These are phyloP conservation scores for Oriolus oriolus DNA, from an alignment of 2,113 vertebrate species.

Conservation along the genomic window DNA sequence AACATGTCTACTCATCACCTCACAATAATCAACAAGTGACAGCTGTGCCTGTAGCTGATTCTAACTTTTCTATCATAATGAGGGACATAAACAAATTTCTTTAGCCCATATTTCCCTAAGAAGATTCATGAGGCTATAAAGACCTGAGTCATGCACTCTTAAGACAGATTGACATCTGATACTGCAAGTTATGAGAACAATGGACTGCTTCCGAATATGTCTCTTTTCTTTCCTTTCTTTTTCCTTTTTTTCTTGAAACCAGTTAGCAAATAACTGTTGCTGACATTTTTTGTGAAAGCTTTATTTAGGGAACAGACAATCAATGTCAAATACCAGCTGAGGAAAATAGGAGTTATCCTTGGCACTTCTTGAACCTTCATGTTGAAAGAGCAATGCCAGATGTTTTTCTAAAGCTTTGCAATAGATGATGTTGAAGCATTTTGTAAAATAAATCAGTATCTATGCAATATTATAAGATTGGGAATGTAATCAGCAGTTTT, in stretches of 20 bases:
- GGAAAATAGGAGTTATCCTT: neutral
- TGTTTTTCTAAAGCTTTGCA: neutral
- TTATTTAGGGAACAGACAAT: neutral
- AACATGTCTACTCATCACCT: neutral
- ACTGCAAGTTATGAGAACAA: neutral
- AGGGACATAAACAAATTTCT: neutral
- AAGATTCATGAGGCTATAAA: neutral
- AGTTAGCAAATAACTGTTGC: neutral
- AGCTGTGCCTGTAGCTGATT: neutral
- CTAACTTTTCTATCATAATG: neutral
- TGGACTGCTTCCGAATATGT: neutral
- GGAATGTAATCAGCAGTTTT: neutral
- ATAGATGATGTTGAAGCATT: neutral
- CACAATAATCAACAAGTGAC: slow-evolving; percentile 11
- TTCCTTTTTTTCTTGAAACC: neutral
- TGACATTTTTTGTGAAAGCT: neutral
- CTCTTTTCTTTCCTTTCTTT: neutral
- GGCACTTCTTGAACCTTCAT: neutral
- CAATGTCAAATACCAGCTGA: neutral
- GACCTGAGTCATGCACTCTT: neutral
- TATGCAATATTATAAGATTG: neutral
- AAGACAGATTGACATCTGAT: neutral
- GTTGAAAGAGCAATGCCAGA: neutral
- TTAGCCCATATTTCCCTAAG: neutral
- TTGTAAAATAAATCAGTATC: neutral